These are phyloP conservation scores for Lucifuga dentata DNA, from an alignment of 2,113 vertebrate genomes.

Conservation along the genomic window DNA sequence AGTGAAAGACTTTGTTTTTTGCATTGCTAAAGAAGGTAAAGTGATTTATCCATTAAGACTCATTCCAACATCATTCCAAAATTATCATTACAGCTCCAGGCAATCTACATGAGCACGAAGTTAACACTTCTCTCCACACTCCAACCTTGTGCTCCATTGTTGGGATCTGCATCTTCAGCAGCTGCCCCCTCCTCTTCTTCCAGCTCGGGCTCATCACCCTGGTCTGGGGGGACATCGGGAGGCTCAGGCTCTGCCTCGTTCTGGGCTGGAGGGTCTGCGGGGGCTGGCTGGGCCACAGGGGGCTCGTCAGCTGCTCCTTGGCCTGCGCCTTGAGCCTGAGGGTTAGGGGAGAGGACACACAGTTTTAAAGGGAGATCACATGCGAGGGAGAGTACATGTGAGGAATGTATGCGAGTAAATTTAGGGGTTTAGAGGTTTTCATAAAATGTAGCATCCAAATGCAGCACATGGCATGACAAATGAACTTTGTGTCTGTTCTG, in stretches of 20 bases:
- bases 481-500: neutral
- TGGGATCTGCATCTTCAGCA: conserved; percentile 93
- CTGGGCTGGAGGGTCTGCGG: conserved; percentile 87
- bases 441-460: neutral
- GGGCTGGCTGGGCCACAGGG: conserved; percentile 85
- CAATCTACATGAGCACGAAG: too few relatives aligned
- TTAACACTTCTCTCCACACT: conserved; percentile 46
- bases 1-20: neutral
- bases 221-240: conserved; percentile 89
- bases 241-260: conserved; percentile 90
- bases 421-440: neutral
- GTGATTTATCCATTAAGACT: too few relatives aligned
- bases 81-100: too few relatives aligned
- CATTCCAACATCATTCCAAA: too few relatives aligned
- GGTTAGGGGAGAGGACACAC: neutral
- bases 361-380: neutral
- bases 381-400: neutral
- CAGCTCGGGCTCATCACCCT: conserved; percentile 90
- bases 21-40: too few relatives aligned
- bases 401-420: neutral
- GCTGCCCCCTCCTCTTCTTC: conserved; percentile 94
- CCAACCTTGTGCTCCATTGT: conserved; percentile 96
- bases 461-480: neutral
- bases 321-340: conserved; percentile 78
- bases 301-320: conserved; percentile 84